These are phyloP conservation scores for Sisyra nigra DNA, from an alignment of 2,888 invertebrate genomes.

Conservation along the genomic window DNA sequence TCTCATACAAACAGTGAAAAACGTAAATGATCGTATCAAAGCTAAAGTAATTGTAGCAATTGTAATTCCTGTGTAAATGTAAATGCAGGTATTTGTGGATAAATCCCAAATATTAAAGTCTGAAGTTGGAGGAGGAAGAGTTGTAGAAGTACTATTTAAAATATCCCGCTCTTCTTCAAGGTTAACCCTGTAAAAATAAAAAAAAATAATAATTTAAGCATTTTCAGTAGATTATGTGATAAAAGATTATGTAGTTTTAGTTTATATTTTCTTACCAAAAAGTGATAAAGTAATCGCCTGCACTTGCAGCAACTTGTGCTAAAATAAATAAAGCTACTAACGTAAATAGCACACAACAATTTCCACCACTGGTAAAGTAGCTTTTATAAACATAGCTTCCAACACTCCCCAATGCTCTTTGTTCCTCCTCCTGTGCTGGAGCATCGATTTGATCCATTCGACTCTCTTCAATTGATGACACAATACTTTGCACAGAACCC, in stretches of 20 bases:
- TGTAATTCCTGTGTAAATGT: conserved; percentile 29
- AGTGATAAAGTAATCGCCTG: conserved; percentile 63
- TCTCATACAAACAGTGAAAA: conserved; percentile 36
- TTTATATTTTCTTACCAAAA: conserved; percentile 39
- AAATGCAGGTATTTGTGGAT: conserved; percentile 23
- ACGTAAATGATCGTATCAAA: conserved; percentile 29
- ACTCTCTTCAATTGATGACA: conserved; percentile 25
- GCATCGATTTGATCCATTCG: conserved; percentile 24
- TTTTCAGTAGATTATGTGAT: too few relatives aligned
- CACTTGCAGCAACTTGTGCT: conserved; percentile 54
- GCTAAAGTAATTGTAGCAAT: conserved; percentile 26
- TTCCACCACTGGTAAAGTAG: conserved; percentile 58
- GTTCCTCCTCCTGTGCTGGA: conserved; percentile 33
- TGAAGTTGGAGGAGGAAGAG: background rate
- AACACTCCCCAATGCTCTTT: conserved; percentile 38
- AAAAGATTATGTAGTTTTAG: background rate
- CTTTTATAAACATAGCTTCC: conserved; percentile 37
- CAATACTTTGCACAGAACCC: conserved; percentile 39
- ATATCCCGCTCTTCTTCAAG: conserved; percentile 15
- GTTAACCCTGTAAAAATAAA: conserved; percentile 20
- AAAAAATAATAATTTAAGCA: background rate
- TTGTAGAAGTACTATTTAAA: background rate
- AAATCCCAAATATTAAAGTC: conserved; percentile 12
- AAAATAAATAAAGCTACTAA: conserved; percentile 44
- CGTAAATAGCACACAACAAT: conserved; percentile 37